phyloP scores from a whole-genome alignment of 1,140 invertebrate species.

The Drosophila santomea region DNA sequence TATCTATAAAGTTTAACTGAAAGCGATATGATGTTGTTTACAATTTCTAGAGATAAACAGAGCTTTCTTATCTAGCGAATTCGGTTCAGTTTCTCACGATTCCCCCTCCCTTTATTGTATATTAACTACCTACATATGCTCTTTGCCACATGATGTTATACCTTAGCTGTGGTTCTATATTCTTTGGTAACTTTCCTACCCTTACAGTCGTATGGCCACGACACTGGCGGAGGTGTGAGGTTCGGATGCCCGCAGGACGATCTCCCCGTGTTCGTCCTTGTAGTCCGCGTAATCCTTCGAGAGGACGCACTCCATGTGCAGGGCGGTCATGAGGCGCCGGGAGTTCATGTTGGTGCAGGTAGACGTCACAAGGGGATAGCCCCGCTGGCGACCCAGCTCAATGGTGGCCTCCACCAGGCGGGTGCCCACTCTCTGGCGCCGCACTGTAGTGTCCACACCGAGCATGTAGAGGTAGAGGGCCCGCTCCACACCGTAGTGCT shows the following conservation, averaged over 20 bases:
- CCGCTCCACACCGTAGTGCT: slow-evolving; percentile 31
- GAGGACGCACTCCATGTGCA: slow-evolving; percentile 46
- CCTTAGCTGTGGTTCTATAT: neutral
- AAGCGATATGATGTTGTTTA: too few relatives aligned
- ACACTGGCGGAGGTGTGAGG: slow-evolving; percentile 55
- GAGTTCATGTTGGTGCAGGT: slow-evolving; percentile 61
- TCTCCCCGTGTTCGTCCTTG: slow-evolving; percentile 49
- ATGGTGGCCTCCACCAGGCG: slow-evolving; percentile 50
- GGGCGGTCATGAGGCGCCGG: slow-evolving; percentile 31
- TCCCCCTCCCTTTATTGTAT: too few relatives aligned
- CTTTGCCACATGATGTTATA: too few relatives aligned
- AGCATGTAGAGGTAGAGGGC: slow-evolving; percentile 59
- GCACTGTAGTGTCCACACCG: slow-evolving; percentile 39
- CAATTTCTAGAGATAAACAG: too few relatives aligned
- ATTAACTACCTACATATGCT: too few relatives aligned
- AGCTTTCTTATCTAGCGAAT: too few relatives aligned
- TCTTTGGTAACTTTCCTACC: neutral
- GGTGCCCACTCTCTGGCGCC: slow-evolving; percentile 49
- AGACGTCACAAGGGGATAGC: slow-evolving; percentile 35
- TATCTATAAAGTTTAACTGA: too few relatives aligned
- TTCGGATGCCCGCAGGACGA: slow-evolving; percentile 35
- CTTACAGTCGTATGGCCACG: slow-evolving; percentile 69
- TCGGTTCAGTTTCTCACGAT: too few relatives aligned
- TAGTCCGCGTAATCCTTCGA: slow-evolving; percentile 53
- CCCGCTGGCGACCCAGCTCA: slow-evolving; percentile 39